Evolutionary conservation across 2,797 vertebrate species (phyloP).

Genomic region (Semaprochilodus insignis): DNA sequence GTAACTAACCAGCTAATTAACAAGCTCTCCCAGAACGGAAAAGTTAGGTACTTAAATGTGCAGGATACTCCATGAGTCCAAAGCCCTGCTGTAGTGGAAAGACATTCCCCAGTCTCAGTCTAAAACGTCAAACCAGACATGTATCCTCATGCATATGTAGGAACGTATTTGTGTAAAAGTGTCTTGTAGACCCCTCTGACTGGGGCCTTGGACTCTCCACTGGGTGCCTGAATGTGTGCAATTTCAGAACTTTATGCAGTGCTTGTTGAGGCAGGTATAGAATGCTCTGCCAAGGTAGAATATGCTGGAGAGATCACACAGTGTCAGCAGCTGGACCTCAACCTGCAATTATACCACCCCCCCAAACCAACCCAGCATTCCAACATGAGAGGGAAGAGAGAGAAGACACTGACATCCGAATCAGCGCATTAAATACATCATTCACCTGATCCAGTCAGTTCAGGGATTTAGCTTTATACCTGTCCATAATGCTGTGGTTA

Average conservation of each 20-base stretch:
- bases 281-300: conserved; percentile 31
- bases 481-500: no score
- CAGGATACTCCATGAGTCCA: background rate
- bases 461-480: no score
- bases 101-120: background rate
- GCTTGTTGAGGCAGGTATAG: conserved; percentile 53
- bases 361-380: conserved; percentile 28
- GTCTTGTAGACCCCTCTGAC: background rate
- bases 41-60: background rate
- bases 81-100: background rate
- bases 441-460: no score
- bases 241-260: conserved; percentile 22
- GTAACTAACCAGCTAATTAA: background rate
- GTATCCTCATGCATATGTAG: background rate
- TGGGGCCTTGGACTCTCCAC: background rate
- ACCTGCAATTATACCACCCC: conserved; percentile 32
- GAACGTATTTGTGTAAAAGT: background rate
- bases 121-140: background rate
- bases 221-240: background rate
- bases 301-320: conserved; percentile 35
- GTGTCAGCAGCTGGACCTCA: conserved; percentile 41
- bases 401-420: no score
- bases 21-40: background rate
- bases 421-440: no score
- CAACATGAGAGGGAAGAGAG: conserved; percentile 8